Percentiles rank a stretch among this genome's conserved stretches.
Evolutionary conservation across 2,113 vertebrate genomes (phyloP).

Genomic region (Anser cygnoides): DNA sequence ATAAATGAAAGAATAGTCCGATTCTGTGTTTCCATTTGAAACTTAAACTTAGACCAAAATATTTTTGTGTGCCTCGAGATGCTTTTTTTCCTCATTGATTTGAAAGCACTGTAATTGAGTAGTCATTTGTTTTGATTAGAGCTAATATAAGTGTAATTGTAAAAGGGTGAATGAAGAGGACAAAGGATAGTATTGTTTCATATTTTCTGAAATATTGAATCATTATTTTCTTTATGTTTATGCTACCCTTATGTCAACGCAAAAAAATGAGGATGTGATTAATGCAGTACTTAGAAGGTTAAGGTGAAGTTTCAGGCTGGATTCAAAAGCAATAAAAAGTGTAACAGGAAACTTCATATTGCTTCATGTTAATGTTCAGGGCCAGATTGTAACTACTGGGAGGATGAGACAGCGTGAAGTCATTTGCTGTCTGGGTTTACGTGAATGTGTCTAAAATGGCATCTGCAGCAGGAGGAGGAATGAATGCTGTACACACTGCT

Average conservation of each 20-base stretch:
- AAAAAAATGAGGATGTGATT: not conserved
- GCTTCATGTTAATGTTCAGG: slow-evolving; percentile 72
- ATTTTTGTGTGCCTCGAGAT: not conserved
- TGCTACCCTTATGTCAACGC: not conserved
- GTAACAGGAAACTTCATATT: slow-evolving; percentile 78
- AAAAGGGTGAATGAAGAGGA: not conserved
- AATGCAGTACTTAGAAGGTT: not conserved
- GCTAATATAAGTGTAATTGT: not conserved
- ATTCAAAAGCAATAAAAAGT: slow-evolving; percentile 74
- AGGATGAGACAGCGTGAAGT: slow-evolving; percentile 60
- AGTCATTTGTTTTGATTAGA: slow-evolving; percentile 28
- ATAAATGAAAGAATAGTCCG: not conserved
- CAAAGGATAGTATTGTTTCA: not conserved
- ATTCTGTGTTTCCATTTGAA: not conserved
- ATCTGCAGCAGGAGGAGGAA: not conserved
- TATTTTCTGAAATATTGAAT: not conserved
- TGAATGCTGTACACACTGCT: not conserved
- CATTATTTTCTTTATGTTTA: not conserved
- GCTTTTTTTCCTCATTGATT: not conserved
- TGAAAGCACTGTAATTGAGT: not conserved
- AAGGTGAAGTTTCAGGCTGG: not conserved
- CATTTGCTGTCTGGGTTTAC: slow-evolving; percentile 68
- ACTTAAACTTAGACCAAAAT: not conserved
- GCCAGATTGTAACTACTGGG: slow-evolving; percentile 75
- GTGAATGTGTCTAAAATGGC: slow-evolving; percentile 78